Base-by-base conservation (phyloP, 2,113 vertebrate genomes). In the Chaetorhynchus papuensis region DNA sequence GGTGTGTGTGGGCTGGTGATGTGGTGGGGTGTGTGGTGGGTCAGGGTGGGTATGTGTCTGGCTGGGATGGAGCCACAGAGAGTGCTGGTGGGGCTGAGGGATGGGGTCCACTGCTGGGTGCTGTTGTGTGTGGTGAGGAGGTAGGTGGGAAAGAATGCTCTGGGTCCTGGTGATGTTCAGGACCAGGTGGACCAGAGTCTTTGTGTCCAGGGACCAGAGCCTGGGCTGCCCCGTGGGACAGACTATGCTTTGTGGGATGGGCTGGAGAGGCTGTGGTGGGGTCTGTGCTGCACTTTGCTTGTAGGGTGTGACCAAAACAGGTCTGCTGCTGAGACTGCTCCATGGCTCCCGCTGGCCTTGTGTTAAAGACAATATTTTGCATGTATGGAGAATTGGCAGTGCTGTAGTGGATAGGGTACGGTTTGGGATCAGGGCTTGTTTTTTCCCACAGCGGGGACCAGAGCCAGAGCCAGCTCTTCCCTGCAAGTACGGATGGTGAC, bases 321-420 rank as follows among this genome's bases (percentile, higher is more conserved):
- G 13, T 42, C 83, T 78, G 72, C 80, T 89, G 93, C 94, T 94
- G 92, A 24, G 83, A 5, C 47, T 37, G 71, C 64, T 70, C 53
- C 47, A 3, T 0, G 2, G 31, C 4, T 77, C 86, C 90, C 0
- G 3, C 83, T 28, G 93, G 26, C 49, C 44, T 54, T 9, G 28
- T 26, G 56, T n/a, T 84, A 84, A 78, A 75, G 89, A 82, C 57
- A 94, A 94, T 94, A 89, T 96, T 96, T 83, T 95, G 72, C 49
- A 31, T 0, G 18, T 21, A 23, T 3, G 2, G 60, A 84, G 69
- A 75, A 52, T 13, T 91, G 93, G 65, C 49, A 71, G 78, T 5
- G 19, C 83, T 60, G 72, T 3, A 8, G 69, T 27, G 26, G 42
- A 74, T 12, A 70, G 39, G 13, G 35, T 23, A 10, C 0, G 1